Evolutionary conservation across 2,888 invertebrate species (phyloP).

Genomic region (Chrysolina haemoptera): DNA sequence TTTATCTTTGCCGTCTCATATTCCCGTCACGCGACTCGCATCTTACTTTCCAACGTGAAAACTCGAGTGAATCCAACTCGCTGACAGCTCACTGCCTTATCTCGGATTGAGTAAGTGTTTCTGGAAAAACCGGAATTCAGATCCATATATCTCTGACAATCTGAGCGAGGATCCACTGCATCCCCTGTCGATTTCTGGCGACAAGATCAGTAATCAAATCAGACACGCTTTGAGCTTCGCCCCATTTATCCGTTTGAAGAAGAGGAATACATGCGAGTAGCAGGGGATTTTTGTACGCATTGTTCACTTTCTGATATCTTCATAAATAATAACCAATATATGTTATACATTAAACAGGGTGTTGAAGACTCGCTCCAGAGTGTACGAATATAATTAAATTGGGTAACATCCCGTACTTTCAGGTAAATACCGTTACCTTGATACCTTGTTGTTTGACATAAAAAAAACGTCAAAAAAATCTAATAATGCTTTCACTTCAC

Average conservation of each 20-base stretch:
- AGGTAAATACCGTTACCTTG: too few species aligned
- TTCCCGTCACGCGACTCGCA: neutral
- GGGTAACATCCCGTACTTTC: too few species aligned
- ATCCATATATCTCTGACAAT: slow-evolving; percentile 8
- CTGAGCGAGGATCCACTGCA: neutral
- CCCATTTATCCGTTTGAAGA: neutral
- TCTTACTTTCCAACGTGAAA: slow-evolving; percentile 12
- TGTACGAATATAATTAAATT: too few species aligned
- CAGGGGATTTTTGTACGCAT: too few species aligned
- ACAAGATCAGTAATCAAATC: slow-evolving; percentile 15
- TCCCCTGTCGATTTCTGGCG: neutral
- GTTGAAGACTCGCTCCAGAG: too few species aligned
- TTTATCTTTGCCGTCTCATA: slow-evolving; percentile 1
- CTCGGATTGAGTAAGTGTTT: neutral
- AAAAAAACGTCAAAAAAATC: too few species aligned
- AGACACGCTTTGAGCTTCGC: neutral
- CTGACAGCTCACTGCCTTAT: slow-evolving; percentile 8
- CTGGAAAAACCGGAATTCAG: neutral
- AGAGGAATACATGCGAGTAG: too few species aligned
- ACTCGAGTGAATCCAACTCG: neutral
- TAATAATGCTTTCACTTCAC: too few species aligned
- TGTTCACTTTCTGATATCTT: too few species aligned
- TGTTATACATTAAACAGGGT: too few species aligned
- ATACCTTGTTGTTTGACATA: too few species aligned
- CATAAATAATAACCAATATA: too few species aligned